phyloP scores from a whole-genome alignment of 2,888 invertebrate species.

The Osmoderma eremita region DNA sequence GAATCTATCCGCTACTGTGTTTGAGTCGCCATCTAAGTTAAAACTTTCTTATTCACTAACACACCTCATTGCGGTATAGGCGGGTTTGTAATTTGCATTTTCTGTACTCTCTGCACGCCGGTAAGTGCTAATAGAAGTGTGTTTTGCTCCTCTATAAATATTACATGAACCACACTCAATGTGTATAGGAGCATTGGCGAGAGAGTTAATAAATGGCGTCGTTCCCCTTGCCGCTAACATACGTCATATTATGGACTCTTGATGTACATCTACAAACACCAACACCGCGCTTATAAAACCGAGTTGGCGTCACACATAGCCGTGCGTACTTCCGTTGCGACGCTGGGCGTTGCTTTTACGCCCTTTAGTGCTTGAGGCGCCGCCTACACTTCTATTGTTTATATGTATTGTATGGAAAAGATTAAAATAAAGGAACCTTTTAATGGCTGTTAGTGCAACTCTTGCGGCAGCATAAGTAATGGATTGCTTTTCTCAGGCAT shows the following conservation, averaged over 20 bases:
- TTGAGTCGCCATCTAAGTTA: constrained; percentile 1
- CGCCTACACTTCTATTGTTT: constrained; percentile 43
- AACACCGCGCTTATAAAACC: neutral
- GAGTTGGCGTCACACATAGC: constrained; percentile 52
- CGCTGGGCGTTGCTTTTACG: constrained; percentile 52
- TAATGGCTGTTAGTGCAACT: constrained; percentile 37
- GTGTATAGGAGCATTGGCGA: neutral
- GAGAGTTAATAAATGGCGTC: constrained; percentile 36
- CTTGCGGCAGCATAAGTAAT: constrained; percentile 22
- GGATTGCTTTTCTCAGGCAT: constrained; percentile 54
- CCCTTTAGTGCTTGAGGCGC: constrained; percentile 44
- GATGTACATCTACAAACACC: neutral
- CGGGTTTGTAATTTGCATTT: constrained; percentile 26
- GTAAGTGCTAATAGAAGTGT: constrained; percentile 9
- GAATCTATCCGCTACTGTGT: neutral
- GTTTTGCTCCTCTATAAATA: constrained; percentile 33
- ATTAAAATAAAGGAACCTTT: constrained; percentile 21
- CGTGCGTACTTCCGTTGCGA: constrained; percentile 55
- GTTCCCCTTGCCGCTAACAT: constrained; percentile 1
- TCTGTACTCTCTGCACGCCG: constrained; percentile 10
- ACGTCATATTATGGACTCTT: constrained; percentile 27
- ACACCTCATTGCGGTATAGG: neutral
- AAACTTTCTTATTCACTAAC: constrained; percentile 5
- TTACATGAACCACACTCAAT: constrained; percentile 24
- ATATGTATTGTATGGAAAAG: constrained; percentile 24